A percentile compares a stretch with the other conserved stretches of the same genome.
Evolutionary conservation across 2,888 invertebrate species (phyloP).

Genomic region (Drosophila greeni): DNA sequence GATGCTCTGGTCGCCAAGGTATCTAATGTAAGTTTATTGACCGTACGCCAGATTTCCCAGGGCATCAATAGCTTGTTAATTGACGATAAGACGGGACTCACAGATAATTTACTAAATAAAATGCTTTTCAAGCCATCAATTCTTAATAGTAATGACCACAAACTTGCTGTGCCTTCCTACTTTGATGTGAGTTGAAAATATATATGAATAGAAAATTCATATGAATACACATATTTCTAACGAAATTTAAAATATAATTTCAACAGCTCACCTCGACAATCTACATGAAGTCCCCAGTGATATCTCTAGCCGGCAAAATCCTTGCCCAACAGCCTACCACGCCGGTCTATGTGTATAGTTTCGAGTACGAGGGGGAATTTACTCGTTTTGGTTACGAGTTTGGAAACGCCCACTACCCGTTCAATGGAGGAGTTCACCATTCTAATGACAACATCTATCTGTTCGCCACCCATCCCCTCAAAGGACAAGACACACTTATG

Average conservation of each 20-base stretch:
- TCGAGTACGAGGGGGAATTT: slow-evolving; percentile 79
- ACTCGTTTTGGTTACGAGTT: slow-evolving; percentile 79
- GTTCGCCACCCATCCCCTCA: slow-evolving; percentile 78
- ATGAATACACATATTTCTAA: neutral
- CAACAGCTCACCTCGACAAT: slow-evolving; percentile 63
- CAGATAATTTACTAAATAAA: slow-evolving; percentile 76
- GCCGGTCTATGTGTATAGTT: slow-evolving; percentile 79
- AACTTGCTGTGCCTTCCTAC: slow-evolving; percentile 78
- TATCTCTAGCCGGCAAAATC: slow-evolving; percentile 75
- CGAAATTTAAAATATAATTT: neutral
- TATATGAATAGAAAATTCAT: neutral
- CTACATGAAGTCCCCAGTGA: slow-evolving; percentile 79
- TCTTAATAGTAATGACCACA: slow-evolving; percentile 77
- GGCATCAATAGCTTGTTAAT: slow-evolving; percentile 46
- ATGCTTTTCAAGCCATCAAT: slow-evolving; percentile 77
- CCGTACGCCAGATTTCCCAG: slow-evolving; percentile 64
- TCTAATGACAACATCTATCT: slow-evolving; percentile 82
- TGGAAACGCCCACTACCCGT: slow-evolving; percentile 78
- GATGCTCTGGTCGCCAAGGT: slow-evolving; percentile 41
- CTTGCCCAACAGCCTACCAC: slow-evolving; percentile 61
- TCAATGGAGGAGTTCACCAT: slow-evolving; percentile 81
- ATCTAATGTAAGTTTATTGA: slow-evolving; percentile 52
- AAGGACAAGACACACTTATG: slow-evolving; percentile 75
- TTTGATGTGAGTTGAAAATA: slow-evolving; percentile 79
- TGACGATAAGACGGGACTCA: slow-evolving; percentile 60